Evolutionary conservation across 2,113 vertebrate genomes (phyloP), one percentile per base, ranked within the genome.

Genomic region (Capricornis sumatraensis): DNA sequence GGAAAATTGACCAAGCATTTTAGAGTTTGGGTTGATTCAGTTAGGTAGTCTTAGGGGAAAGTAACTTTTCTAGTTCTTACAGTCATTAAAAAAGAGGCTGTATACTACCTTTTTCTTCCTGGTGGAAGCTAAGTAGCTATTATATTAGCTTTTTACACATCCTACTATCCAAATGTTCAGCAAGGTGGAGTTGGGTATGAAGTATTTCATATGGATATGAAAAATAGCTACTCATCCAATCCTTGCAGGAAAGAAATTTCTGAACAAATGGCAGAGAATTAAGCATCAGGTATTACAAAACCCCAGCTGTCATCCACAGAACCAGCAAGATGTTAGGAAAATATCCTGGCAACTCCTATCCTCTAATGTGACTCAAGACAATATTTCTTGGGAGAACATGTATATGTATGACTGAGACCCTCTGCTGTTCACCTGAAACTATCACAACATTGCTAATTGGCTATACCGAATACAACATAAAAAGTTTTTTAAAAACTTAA

Each of bases 231-330:
- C 33, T 67, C 76, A 58, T 58, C 25, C 87, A 87, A 94, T 98
- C 83, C 84, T 97, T 96, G 88, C 90, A 94, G 58, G 87, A 94
- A 96, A 94, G 87, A 88, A 83, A 89, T 90, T 47, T 95, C 92
- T 91, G 55, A 89, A 95, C 94, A 96, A 52, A 90, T 17, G 74
- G 47, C 28, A 84, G 23, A 52, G 52, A 11, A 11, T 53, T 83
- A 92, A 64, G 64, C 57, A 83, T 19, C 81, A 92, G 84, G 87
- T 98, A 43, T 97, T 95, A 91, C 30, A 96, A 82, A 97, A 87
- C 21, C 36, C 78, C 94, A 92, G 84, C 71, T 98, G 95, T 79
- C 79, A 47, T 33, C 55, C 74, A 74, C 11, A 5, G 43, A 87
- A 36, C 36, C 21, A 82, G 13, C 25, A 92, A 28, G 25, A 53